Conservation (phyloP, 2,113 vertebrate genomes). For the Naja naja region DNA sequence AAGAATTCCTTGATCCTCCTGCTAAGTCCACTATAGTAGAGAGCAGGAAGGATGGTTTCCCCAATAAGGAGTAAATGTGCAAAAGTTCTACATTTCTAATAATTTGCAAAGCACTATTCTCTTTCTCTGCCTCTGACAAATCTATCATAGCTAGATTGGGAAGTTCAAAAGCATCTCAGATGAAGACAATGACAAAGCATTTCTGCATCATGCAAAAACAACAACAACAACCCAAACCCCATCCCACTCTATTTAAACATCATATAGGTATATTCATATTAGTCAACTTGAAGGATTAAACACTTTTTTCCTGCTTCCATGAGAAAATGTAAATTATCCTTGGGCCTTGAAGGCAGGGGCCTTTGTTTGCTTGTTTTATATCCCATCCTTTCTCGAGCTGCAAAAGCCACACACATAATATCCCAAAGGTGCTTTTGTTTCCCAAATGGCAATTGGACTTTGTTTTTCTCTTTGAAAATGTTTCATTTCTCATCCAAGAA, state of each 20-base stretch:
- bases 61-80: neutral
- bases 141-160: neutral
- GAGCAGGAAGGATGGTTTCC: neutral
- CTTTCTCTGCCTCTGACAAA: neutral
- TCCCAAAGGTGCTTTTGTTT: neutral
- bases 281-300: neutral
- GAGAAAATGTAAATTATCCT: neutral
- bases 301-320: neutral
- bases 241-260: neutral
- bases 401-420: neutral
- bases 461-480: neutral
- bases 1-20: neutral
- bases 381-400: neutral
- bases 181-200: neutral
- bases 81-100: neutral
- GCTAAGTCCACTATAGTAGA: neutral
- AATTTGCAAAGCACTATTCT: neutral
- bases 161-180: neutral
- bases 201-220: neutral
- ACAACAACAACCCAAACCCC: neutral
- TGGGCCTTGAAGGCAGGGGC: neutral
- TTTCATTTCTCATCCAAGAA: neutral
- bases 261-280: neutral
- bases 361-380: neutral
- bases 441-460: neutral